These are phyloP conservation scores for Tiliacea aurago DNA, from an alignment of 2,888 invertebrate genomes.

Conservation along the genomic window DNA sequence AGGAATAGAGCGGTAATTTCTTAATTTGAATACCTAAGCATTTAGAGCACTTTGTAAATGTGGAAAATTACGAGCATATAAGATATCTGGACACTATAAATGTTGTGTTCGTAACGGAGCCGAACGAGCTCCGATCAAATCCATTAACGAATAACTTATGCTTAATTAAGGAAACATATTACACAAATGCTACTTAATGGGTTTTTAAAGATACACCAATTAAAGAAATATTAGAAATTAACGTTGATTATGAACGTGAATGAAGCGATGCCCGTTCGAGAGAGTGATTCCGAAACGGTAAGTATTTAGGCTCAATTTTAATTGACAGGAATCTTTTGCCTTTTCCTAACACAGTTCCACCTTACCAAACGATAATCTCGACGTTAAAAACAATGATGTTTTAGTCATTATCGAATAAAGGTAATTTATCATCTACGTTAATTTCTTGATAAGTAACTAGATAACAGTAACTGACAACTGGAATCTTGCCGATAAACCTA, in stretches of 20 bases:
- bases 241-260: slow-evolving; percentile 60
- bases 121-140: slow-evolving; percentile 67
- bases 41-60: slow-evolving; percentile 72
- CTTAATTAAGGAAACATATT: slow-evolving; percentile 78
- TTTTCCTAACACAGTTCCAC: slow-evolving; percentile 88
- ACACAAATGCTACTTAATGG: slow-evolving; percentile 68
- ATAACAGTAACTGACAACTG: slow-evolving; percentile 86
- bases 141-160: slow-evolving; percentile 79
- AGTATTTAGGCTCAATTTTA: slow-evolving; percentile 77
- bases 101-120: slow-evolving; percentile 73
- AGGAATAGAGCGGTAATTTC: slow-evolving; percentile 72
- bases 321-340: slow-evolving; percentile 77
- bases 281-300: slow-evolving; percentile 76
- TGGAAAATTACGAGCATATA: slow-evolving; percentile 74
- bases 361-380: slow-evolving; percentile 84
- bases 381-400: slow-evolving; percentile 74
- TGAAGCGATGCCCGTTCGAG: slow-evolving; percentile 59
- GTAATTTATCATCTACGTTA: slow-evolving; percentile 81
- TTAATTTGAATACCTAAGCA: slow-evolving; percentile 74
- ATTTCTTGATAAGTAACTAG: slow-evolving; percentile 82
- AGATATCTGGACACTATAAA: slow-evolving; percentile 73
- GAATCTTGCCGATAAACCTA: slow-evolving; percentile 89
- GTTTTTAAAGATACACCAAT: slow-evolving; percentile 65
- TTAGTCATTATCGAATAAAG: slow-evolving; percentile 76
- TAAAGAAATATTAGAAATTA: slow-evolving; percentile 69